Evolutionary conservation across 2,888 invertebrate genomes (phyloP).

Genomic region (Drosophila kokeensis): DNA sequence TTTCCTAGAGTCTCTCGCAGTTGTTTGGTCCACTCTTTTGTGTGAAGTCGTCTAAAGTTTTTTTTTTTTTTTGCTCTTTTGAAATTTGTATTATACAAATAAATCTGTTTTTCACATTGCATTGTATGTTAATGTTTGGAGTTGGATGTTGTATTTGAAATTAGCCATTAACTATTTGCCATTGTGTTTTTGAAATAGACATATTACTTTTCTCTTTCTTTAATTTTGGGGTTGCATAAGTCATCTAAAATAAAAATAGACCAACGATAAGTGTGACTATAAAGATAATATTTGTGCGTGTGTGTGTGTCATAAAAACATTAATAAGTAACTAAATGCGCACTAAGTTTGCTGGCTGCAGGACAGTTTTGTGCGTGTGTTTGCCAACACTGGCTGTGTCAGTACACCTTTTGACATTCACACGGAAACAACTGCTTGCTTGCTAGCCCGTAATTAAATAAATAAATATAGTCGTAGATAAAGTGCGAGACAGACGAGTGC

Average conservation of each 20-base stretch:
- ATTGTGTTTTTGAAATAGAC: conserved; percentile 45
- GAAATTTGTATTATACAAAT: conserved; percentile 39
- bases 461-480: neutral
- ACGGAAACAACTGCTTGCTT: conserved; percentile 9
- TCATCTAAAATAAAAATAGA: conserved; percentile 35
- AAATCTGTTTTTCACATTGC: conserved; percentile 32
- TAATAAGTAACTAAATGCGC: conserved; percentile 14
- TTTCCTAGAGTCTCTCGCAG: conserved; percentile 34
- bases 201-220: conserved; percentile 4
- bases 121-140: conserved; percentile 65
- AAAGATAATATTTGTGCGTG: conserved; percentile 34
- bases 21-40: conserved; percentile 47
- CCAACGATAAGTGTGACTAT: conserved; percentile 34
- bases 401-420: conserved; percentile 6
- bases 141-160: conserved; percentile 37
- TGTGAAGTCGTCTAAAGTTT: conserved; percentile 38
- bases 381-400: conserved; percentile 15
- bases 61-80: conserved; percentile 36
- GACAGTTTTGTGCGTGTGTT: conserved; percentile 7
- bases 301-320: conserved; percentile 7
- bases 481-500: conserved; percentile 14
- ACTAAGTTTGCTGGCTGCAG: neutral
- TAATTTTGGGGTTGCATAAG: conserved; percentile 14
- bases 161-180: conserved; percentile 34
- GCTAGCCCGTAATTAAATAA: neutral